A percentile compares a stretch with the other conserved stretches of the same genome.
phyloP scores from a whole-genome alignment of 2,888 invertebrate genomes.

The Ceriagrion tenellum region DNA sequence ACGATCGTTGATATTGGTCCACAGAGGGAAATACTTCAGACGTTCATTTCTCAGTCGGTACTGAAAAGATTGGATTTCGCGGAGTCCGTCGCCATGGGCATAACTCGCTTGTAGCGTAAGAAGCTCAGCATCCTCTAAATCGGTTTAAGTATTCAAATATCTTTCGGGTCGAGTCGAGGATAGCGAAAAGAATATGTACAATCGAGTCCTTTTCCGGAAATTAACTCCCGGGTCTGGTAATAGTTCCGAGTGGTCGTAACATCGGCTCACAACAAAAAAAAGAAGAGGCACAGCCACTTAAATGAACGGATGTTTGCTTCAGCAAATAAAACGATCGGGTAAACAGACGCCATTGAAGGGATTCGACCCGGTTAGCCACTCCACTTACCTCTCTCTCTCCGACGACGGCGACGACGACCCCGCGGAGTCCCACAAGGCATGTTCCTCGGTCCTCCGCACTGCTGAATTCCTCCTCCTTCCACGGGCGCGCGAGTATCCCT shows the following conservation, averaged over 20 bases:
- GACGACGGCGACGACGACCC: background rate
- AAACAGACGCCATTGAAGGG: constrained; percentile 4
- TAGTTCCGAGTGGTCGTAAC: background rate
- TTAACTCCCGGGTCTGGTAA: background rate
- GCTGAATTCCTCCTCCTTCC: background rate
- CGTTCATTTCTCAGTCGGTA: background rate
- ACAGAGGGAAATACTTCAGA: too few species aligned
- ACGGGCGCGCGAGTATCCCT: background rate
- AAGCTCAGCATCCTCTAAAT: background rate
- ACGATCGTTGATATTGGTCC: too few species aligned
- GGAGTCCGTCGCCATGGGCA: background rate
- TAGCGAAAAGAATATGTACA: background rate
- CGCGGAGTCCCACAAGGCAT: background rate
- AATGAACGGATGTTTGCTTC: constrained; percentile 28
- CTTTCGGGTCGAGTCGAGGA: background rate
- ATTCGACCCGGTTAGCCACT: constrained; percentile 4
- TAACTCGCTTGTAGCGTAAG: background rate
- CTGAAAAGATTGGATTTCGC: background rate
- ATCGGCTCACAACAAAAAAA: background rate
- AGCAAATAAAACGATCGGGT: background rate
- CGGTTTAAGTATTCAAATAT: background rate
- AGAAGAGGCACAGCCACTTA: background rate
- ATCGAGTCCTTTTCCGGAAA: background rate
- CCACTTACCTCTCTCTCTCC: constrained; percentile 7
- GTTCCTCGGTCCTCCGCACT: background rate